Evolutionary conservation across 2,888 invertebrate genomes (phyloP).

Genomic region (Ametastegia equiseti): DNA sequence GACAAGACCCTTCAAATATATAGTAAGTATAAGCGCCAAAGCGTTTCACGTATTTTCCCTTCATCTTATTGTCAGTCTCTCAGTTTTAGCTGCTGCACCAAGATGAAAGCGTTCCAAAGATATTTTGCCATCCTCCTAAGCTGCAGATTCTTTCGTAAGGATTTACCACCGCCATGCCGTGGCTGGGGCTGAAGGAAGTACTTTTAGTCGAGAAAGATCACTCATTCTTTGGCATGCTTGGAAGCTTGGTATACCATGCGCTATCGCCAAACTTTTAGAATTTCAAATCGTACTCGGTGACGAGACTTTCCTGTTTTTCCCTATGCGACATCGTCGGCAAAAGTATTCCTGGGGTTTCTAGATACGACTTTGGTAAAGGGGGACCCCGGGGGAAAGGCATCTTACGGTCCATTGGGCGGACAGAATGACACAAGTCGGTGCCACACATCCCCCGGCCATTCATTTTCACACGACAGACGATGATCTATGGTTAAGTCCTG

Average conservation of each 20-base stretch:
- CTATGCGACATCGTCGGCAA: slow-evolving; percentile 17
- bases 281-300: slow-evolving; percentile 63
- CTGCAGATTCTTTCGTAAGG: not conserved
- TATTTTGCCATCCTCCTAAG: slow-evolving; percentile 10
- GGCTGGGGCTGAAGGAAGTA: slow-evolving; percentile 2
- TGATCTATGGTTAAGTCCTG: slow-evolving; percentile 70
- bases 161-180: not conserved
- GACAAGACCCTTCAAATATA: slow-evolving; percentile 12
- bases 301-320: slow-evolving; percentile 59
- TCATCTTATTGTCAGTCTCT: not conserved
- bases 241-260: slow-evolving; percentile 56
- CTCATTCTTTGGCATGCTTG: slow-evolving; percentile 43
- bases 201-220: slow-evolving; percentile 40
- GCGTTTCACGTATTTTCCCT: not conserved
- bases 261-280: slow-evolving; percentile 69
- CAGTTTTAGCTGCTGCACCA: not conserved
- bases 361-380: slow-evolving; percentile 16
- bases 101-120: slow-evolving; percentile 21
- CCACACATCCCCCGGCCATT: slow-evolving; percentile 63
- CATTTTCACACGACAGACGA: slow-evolving; percentile 69
- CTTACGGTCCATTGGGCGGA: slow-evolving; percentile 73
- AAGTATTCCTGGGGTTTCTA: slow-evolving; percentile 58
- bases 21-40: too few species aligned
- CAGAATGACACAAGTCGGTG: slow-evolving; percentile 71
- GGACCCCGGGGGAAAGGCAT: slow-evolving; percentile 56